Percentiles rank a stretch among this genome's conserved stretches.
phyloP scores from a whole-genome alignment of 2,797 vertebrate species.

The Molossus molossus region DNA sequence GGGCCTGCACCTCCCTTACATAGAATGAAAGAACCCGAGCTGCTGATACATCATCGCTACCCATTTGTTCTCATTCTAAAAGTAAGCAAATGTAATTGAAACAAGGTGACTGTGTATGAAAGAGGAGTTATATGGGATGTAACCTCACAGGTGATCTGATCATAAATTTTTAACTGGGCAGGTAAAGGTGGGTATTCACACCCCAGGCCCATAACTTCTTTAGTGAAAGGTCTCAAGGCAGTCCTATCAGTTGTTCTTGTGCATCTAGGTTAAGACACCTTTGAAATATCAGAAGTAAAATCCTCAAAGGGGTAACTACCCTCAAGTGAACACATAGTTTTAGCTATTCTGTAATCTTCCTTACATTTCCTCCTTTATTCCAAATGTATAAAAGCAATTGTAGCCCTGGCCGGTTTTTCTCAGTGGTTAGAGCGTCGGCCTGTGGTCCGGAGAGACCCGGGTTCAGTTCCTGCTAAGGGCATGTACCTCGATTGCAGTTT shows the following conservation, averaged over 20 bases:
- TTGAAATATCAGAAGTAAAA: neutral
- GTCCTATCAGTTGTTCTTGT: neutral
- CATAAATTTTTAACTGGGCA: neutral
- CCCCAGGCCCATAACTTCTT: neutral
- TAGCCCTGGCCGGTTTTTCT: no score
- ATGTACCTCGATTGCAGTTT: no score
- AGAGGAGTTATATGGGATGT: neutral
- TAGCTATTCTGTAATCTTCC: no score
- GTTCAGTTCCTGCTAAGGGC: no score
- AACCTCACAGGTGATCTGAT: neutral
- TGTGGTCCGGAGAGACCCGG: no score
- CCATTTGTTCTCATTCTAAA: constrained; percentile 88
- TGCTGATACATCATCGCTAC: constrained; percentile 92
- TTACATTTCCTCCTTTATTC: no score
- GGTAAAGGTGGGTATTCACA: neutral
- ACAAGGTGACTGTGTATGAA: neutral
- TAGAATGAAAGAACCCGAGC: constrained; percentile 89
- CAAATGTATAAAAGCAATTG: no score
- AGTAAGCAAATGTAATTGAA: neutral
- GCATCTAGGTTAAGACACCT: neutral
- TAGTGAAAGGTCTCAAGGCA: neutral
- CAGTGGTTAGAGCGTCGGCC: no score
- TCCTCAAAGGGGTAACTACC: neutral
- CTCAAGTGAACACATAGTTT: no score
- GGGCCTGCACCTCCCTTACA: constrained; percentile 88